Evolutionary conservation across 1,140 invertebrate species (phyloP).

Genomic region (Drosophila ambigua): DNA sequence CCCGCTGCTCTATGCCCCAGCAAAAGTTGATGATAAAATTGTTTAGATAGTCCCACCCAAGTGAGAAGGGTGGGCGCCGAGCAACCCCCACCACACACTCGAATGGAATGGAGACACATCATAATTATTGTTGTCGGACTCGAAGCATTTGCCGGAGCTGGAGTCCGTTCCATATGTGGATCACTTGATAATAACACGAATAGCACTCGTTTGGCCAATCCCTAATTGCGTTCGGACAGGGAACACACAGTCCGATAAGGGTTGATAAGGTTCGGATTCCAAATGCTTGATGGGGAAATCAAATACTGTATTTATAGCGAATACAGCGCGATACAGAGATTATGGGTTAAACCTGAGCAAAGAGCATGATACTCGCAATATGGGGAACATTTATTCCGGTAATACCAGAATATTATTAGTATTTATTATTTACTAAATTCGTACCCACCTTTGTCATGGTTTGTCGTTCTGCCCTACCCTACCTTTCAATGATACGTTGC

Average conservation of each 20-base stretch:
- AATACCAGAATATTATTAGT: too few species aligned
- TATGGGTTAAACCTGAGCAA: too few species aligned
- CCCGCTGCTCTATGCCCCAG: conserved; percentile 32
- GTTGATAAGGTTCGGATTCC: conserved; percentile 14
- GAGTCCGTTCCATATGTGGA: conserved; percentile 35
- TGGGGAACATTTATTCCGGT: too few species aligned
- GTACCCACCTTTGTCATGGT: too few species aligned
- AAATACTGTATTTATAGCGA: too few species aligned
- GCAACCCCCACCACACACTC: not conserved
- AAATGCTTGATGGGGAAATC: too few species aligned
- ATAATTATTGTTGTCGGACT: conserved; percentile 34
- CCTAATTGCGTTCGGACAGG: conserved; percentile 20
- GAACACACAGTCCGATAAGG: conserved; percentile 22
- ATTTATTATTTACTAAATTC: too few species aligned
- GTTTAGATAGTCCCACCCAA: conserved; percentile 52
- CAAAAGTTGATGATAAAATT: conserved; percentile 50
- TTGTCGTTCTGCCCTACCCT: too few species aligned
- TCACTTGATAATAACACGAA: conserved; percentile 18
- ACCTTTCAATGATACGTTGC: too few species aligned
- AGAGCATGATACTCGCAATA: too few species aligned
- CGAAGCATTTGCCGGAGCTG: conserved; percentile 4
- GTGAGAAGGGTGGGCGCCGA: not conserved
- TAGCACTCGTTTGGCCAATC: conserved; percentile 14
- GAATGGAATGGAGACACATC: conserved; percentile 15
- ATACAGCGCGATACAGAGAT: too few species aligned